Percentiles rank a stretch among this genome's conserved stretches.
phyloP scores from a whole-genome alignment of 2,113 vertebrate species.

The Laticauda colubrina region DNA sequence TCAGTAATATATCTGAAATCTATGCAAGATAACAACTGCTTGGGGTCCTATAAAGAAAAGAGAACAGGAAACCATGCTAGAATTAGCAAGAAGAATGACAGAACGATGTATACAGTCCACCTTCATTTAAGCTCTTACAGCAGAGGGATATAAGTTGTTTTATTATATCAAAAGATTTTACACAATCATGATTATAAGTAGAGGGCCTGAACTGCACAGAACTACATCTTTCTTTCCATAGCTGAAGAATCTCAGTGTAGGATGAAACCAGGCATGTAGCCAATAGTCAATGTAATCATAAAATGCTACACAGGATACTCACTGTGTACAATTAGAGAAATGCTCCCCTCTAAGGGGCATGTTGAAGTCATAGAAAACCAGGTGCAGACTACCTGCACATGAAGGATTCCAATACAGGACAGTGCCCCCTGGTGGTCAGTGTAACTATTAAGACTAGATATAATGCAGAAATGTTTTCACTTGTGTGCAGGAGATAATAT shows the following conservation, averaged over 20 bases:
- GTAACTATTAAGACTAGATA: background rate
- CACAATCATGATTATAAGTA: background rate
- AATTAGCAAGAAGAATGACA: background rate
- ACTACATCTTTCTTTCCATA: background rate
- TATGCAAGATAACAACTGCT: slow-evolving; percentile 74
- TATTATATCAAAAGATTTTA: background rate
- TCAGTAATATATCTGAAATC: slow-evolving; percentile 83
- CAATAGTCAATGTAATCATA: background rate
- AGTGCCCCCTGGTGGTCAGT: background rate
- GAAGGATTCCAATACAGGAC: background rate
- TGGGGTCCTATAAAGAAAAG: slow-evolving; percentile 64
- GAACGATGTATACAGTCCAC: background rate
- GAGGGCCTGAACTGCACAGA: background rate
- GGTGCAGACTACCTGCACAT: background rate
- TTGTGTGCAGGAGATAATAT: background rate
- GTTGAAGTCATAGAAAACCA: background rate
- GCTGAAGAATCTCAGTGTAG: background rate
- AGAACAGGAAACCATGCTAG: background rate
- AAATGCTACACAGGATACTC: background rate
- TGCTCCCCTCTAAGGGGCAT: background rate
- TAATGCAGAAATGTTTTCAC: background rate
- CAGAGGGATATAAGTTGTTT: background rate
- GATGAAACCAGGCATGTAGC: background rate
- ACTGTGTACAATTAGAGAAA: background rate
- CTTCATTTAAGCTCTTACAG: background rate